Evolutionary conservation across 2,888 invertebrate genomes (phyloP), one percentile per base, ranked within the genome.

Genomic region (Spisula solida): DNA sequence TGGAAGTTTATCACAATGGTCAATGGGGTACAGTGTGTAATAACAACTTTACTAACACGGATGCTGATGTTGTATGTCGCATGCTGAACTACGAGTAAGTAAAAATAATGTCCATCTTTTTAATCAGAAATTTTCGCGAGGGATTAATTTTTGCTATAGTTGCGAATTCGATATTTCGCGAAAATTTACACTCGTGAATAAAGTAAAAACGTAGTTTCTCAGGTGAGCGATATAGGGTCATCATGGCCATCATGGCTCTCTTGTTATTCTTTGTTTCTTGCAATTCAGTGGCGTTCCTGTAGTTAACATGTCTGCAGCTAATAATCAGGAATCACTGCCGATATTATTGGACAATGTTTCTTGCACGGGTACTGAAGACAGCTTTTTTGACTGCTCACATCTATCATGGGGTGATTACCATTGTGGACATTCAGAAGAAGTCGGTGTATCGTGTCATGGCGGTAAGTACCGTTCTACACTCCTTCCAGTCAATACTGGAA

Each of bases 11-110:
- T 16, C 70, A 70, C 14, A 70, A 70, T 70, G 70, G 70, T 29
- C 29, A 70, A 29, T 70, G 70, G 70, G 70, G 70, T 29, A 70
- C 70, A 14, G 70, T 70, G 5, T 70, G 70, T 70, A 8, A 25
- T 70, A 29, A 70, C 25, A 25, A 10, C 4, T 70, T 70, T 70
- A 25, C 25, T 31, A 29, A 31, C 25, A 31, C 6, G n/a, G 70
- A 6, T 12, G 70, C 70, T 31, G 29, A 29, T 25, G 70, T 70
- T 29, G 29, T 70, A 1, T 70, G 70, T 29, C 70, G 70, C 29
- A 70, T 70, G 70, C 29, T 70, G 29, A 70, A 70, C 29, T 70
- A 56, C 56, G 20, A 56, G 56, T 56, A 56, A 56, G 56, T 12
- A 10, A 25, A 51, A 8, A 5, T 8, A 5, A 5, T 8, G 41